phyloP scores from a whole-genome alignment of 1,140 invertebrate genomes.

The Sminthurinus signatus region DNA sequence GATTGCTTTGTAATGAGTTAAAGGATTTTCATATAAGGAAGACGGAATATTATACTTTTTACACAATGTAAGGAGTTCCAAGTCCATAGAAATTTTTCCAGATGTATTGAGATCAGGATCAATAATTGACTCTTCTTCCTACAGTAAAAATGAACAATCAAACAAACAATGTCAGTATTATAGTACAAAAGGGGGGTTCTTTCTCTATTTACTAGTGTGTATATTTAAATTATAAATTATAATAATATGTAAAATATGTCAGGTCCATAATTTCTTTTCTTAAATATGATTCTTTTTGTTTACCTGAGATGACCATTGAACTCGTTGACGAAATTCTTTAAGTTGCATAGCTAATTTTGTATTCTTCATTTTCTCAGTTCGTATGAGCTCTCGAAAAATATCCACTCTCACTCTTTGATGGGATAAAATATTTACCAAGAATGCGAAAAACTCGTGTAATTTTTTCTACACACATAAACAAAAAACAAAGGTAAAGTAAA shows the following conservation, averaged over 20 bases:
- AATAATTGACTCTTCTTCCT: neutral
- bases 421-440: slow-evolving; percentile 8
- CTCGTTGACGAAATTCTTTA: neutral
- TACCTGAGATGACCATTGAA: neutral
- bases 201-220: neutral
- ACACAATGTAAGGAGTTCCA: neutral
- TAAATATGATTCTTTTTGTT: neutral
- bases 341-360: neutral
- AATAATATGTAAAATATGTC: neutral
- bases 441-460: slow-evolving; percentile 14
- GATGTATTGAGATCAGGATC: too few species aligned
- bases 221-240: too few species aligned
- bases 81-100: neutral
- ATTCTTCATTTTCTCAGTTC: slow-evolving; percentile 16
- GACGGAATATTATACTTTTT: neutral
- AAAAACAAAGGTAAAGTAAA: neutral
- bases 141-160: neutral
- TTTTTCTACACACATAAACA: slow-evolving; percentile 15
- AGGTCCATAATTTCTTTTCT: neutral
- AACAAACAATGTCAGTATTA: neutral
- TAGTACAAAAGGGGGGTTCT: too few species aligned
- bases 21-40: neutral
- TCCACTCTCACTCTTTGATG: slow-evolving; percentile 21
- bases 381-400: slow-evolving; percentile 17
- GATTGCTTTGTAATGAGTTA: neutral